Base-by-base conservation (phyloP, 1,140 invertebrate genomes). In the Dolichoris vasculosae region DNA sequence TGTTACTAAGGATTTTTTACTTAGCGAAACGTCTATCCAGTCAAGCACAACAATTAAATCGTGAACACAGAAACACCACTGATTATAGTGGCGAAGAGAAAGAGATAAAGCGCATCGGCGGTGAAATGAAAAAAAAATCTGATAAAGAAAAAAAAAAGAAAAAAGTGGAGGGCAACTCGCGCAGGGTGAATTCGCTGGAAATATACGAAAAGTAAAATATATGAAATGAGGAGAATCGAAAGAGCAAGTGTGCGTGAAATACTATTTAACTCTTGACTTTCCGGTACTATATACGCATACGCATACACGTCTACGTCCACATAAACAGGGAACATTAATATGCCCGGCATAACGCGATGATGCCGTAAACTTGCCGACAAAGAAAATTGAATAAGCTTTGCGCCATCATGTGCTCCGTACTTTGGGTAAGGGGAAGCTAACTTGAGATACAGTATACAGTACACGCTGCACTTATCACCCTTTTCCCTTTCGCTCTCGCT, bases 381-480 rank as follows among this genome's bases (percentile, higher is more conserved):
- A 90, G 86, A 90, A 89, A 88, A 90, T 89, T 89, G 89, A 90
- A 90, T 89, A 87, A 88, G 86, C 69, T 69, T 75, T 64, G n/a
- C 32, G 59, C 51, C 46, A 64, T 20, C 32, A 59, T 59, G 23
- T 26, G 48, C 48, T 17, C 2, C 48, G 15, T 17, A 51, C 7
- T 26, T 59, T 26, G 55, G 35, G 3, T 0, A 67, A 15, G 32
- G 35, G 4, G 67, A 69, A 30, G 32, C 20, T 15, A 38, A 38
- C 64, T 15, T 20, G n/a, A 17, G 67, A 38, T 38, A 69, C 32
- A 20, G 67, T 38, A 38, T 38, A 69, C 32, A 20, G 67, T 38
- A 69, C 35, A 30, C 17, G 0, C 26, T 46, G 26, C 71, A 75
- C 7, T 30, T 75, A 30, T 75, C 40, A n/a, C 40, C 17, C 71